Conservation (phyloP, 2,888 invertebrate genomes). For the Aromia moschata region DNA sequence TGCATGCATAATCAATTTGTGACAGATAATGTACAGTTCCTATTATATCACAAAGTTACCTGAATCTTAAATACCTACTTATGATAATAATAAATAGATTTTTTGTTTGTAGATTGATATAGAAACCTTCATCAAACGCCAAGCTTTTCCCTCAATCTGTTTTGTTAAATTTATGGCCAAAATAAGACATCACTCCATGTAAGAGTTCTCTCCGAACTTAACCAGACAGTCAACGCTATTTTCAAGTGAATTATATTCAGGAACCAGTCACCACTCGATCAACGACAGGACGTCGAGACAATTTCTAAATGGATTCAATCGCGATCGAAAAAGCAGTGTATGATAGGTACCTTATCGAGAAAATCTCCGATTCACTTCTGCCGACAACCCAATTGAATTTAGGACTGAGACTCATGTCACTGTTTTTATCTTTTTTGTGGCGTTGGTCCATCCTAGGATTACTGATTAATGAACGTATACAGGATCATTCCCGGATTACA, state of each 20-base stretch:
- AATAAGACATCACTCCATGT: slow-evolving; percentile 12
- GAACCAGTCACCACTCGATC: slow-evolving; percentile 47
- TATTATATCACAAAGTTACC: no score
- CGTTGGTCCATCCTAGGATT: slow-evolving; percentile 25
- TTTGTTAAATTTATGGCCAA: slow-evolving; percentile 12
- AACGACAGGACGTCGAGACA: slow-evolving; percentile 51
- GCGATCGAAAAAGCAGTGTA: slow-evolving; percentile 40
- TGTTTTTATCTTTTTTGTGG: slow-evolving; percentile 31
- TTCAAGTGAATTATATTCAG: slow-evolving; percentile 46
- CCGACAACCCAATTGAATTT: slow-evolving; percentile 30
- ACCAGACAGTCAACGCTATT: slow-evolving; percentile 34
- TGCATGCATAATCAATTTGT: no score
- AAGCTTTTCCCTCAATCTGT: slow-evolving; percentile 2
- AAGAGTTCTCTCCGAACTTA: slow-evolving; percentile 16
- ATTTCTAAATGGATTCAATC: slow-evolving; percentile 51
- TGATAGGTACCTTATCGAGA: slow-evolving; percentile 40
- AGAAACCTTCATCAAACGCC: slow-evolving; percentile 3
- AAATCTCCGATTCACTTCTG: slow-evolving; percentile 41
- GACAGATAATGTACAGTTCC: no score
- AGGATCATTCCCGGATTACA: slow-evolving; percentile 35
- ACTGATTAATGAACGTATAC: slow-evolving; percentile 38
- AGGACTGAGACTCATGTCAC: slow-evolving; percentile 18
- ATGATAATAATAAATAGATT: no score
- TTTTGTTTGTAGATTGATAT: no score
- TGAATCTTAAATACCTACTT: no score